Evolutionary conservation across 2,113 vertebrate genomes (phyloP).

Genomic region (Puma concolor): DNA sequence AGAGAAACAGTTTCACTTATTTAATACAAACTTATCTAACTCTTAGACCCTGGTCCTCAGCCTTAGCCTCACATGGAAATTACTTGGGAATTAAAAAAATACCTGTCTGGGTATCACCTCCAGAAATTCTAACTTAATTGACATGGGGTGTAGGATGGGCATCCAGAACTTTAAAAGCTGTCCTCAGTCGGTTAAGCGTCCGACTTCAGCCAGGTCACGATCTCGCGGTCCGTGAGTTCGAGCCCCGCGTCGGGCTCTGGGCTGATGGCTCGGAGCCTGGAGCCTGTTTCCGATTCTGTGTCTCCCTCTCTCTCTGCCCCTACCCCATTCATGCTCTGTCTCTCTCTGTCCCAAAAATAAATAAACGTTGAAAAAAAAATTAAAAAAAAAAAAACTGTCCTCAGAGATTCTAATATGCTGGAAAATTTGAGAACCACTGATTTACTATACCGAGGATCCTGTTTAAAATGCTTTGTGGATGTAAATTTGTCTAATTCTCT

Average conservation of each 20-base stretch:
- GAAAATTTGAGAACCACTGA: neutral
- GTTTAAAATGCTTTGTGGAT: neutral
- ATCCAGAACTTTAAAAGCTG: neutral
- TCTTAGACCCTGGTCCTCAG: neutral
- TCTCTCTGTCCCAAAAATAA: too few species aligned
- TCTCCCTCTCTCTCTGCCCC: too few species aligned
- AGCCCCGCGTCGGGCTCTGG: too few species aligned
- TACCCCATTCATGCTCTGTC: too few species aligned
- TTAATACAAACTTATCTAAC: neutral
- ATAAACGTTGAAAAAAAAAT: too few species aligned
- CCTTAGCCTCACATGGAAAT: neutral
- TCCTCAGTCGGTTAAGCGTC: too few species aligned
- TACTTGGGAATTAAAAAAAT: neutral
- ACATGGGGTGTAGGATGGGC: neutral
- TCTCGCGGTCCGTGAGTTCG: too few species aligned
- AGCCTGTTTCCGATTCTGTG: too few species aligned
- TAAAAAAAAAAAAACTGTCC: neutral
- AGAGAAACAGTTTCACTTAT: neutral
- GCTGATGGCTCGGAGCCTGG: too few species aligned
- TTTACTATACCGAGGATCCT: neutral
- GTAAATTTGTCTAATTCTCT: neutral
- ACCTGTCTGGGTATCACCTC: neutral
- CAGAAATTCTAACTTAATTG: neutral
- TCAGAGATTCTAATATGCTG: neutral
- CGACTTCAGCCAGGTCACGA: too few species aligned